Evolutionary conservation across 1,140 invertebrate genomes (phyloP).

Genomic region (Drosophila aff.): DNA sequence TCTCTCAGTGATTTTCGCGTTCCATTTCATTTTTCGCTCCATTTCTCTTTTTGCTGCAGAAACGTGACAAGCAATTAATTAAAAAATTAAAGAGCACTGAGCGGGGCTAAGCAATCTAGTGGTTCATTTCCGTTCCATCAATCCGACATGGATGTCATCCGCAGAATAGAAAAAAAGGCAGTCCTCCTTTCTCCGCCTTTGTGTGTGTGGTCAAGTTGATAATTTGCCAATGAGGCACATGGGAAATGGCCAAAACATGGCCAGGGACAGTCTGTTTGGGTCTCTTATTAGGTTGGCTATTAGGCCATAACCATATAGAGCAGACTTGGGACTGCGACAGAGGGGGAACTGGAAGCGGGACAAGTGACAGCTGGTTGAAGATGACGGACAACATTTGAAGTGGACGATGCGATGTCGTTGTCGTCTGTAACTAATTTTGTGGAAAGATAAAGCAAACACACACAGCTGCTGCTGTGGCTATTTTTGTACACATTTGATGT

Average conservation of each 20-base stretch:
- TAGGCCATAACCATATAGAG: constrained; percentile 74
- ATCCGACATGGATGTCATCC: constrained; percentile 40
- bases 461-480: constrained; percentile 32
- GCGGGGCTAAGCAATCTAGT: constrained; percentile 39
- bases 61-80: constrained; percentile 82
- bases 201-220: constrained; percentile 68
- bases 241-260: constrained; percentile 70
- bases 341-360: background rate
- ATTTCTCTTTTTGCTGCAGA: constrained; percentile 29
- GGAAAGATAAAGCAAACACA: constrained; percentile 56
- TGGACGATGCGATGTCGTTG: constrained; percentile 39
- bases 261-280: constrained; percentile 40
- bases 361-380: constrained; percentile 52
- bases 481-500: constrained; percentile 59
- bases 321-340: constrained; percentile 48
- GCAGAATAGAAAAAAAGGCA: constrained; percentile 39
- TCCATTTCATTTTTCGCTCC: constrained; percentile 63
- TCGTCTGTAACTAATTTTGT: constrained; percentile 77
- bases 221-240: constrained; percentile 81
- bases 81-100: constrained; percentile 72
- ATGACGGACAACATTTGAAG: constrained; percentile 78
- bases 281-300: constrained; percentile 69
- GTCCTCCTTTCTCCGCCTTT: constrained; percentile 40
- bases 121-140: constrained; percentile 37
- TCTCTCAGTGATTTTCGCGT: constrained; percentile 26